Evolutionary conservation across 2,888 invertebrate genomes (phyloP), one percentile per base, ranked within the genome.

Genomic region (Zelleria hepariella): DNA sequence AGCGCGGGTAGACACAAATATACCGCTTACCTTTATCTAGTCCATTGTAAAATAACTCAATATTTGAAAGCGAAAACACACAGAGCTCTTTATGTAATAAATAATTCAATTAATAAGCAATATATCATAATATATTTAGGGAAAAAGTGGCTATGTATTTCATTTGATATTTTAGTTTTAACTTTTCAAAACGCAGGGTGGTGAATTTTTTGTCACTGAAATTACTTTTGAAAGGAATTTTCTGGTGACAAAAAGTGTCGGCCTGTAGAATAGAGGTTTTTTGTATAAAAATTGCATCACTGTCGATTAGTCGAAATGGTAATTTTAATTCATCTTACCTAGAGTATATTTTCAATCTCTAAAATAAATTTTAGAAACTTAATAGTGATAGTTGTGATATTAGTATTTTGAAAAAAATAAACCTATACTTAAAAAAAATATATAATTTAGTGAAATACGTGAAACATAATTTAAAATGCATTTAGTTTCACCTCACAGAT

Each of bases 21-120:
- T 42, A 10, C 32, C 2, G 32, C 79, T 86, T 82, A 85, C 86
- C 85, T 79, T 72, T 74, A 72, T 86, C 86, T 86, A 86, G 86
- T 86, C 86, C 77, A 73, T 51, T 51, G 23, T 51, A 51, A 23
- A 20, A 21, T 21, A 51, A 51, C 51, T 51, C 51, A 51, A 42
- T 42, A 15, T 42, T 51, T 21, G 51, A 51, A 51, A 51, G 21
- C 20, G 23, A 51, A 51, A 21, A 51, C 21, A 51, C 23, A 51
- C 51, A 23, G 21, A 51, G 23, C 20, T 51, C 23, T 51, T 18
- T 51, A 51, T 51, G 10, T 51, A 51, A n/a, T 49, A 32, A 42
- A 5, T 51, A 21, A 51, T 21, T 51, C 51, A 51, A 51, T 51
- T 51, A 21, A 1, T 51, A 2, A 23, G 51, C 51, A 51, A 51